Evolutionary conservation across 1,140 invertebrate genomes (phyloP).

Genomic region (Campoletis sonorensis): DNA sequence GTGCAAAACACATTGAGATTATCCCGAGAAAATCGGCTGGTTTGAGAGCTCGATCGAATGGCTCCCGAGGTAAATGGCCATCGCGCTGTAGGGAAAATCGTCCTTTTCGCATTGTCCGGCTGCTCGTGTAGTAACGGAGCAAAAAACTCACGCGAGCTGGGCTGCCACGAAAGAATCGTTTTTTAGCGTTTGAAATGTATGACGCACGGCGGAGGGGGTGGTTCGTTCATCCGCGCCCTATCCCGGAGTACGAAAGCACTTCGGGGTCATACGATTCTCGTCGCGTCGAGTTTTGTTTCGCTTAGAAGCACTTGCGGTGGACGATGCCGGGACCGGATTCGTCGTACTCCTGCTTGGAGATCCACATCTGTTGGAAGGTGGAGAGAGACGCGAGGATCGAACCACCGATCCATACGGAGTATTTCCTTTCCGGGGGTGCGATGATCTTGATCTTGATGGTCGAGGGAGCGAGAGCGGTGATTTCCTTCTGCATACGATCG

Average conservation of each 20-base stretch:
- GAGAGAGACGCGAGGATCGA: constrained; percentile 90
- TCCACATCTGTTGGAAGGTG: constrained; percentile 94
- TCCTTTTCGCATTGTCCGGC: background rate
- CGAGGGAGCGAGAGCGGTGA: constrained; percentile 82
- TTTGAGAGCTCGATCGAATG: background rate
- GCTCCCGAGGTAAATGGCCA: constrained; percentile 15
- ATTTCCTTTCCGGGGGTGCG: constrained; percentile 94
- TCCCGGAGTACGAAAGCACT: background rate
- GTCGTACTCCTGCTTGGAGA: constrained; percentile 94
- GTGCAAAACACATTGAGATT: constrained; percentile 25
- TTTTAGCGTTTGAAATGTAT: constrained; percentile 10
- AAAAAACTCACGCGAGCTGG: background rate
- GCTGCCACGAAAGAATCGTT: constrained; percentile 29
- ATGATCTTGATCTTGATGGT: constrained; percentile 97
- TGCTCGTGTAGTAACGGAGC: background rate
- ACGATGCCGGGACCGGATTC: constrained; percentile 94
- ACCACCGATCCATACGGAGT: constrained; percentile 94
- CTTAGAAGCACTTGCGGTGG: constrained; percentile 96
- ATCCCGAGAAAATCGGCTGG: constrained; percentile 37
- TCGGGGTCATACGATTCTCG: constrained; percentile 30
- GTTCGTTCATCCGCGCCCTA: constrained; percentile 14
- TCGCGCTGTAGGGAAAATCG: constrained; percentile 54
- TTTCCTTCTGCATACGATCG: constrained; percentile 83
- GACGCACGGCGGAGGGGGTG: constrained; percentile 43
- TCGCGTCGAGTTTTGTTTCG: constrained; percentile 43